phyloP scores from a whole-genome alignment of 2,797 vertebrate species.

The Perodicticus potto region DNA sequence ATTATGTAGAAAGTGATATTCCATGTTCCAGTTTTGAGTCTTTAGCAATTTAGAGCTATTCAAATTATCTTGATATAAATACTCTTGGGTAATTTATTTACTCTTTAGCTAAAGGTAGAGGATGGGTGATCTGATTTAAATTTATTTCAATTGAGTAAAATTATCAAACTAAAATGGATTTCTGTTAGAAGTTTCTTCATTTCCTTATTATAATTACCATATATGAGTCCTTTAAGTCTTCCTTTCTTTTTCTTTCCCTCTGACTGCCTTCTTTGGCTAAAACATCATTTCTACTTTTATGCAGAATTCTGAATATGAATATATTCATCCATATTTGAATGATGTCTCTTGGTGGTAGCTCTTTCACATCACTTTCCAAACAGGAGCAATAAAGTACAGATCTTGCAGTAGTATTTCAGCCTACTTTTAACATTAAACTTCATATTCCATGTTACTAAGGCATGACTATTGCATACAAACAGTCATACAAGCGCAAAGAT shows the following conservation, averaged over 20 bases:
- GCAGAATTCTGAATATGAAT: slow-evolving; percentile 22
- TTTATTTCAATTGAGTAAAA: slow-evolving; percentile 47
- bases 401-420: neutral
- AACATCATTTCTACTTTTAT: neutral
- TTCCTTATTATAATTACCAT: slow-evolving; percentile 3
- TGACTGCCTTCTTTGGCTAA: slow-evolving; percentile 2
- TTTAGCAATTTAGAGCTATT: neutral
- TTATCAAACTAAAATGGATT: slow-evolving; percentile 11
- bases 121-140: slow-evolving; percentile 23
- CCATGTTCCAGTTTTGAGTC: neutral
- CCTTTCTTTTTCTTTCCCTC: neutral
- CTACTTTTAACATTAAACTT: neutral
- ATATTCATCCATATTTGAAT: neutral
- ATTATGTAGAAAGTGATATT: neutral
- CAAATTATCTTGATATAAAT: slow-evolving; percentile 24
- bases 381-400: neutral
- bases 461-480: neutral
- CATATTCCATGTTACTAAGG: neutral
- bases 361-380: slow-evolving; percentile 1
- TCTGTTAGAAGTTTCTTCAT: neutral
- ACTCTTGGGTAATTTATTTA: neutral
- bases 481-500: neutral
- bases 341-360: neutral
- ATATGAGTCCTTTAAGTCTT: neutral
- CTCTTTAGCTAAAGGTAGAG: slow-evolving; percentile 32